These are phyloP conservation scores for Alaudala cheleensis DNA, from an alignment of 2,113 vertebrate species.

Conservation along the genomic window DNA sequence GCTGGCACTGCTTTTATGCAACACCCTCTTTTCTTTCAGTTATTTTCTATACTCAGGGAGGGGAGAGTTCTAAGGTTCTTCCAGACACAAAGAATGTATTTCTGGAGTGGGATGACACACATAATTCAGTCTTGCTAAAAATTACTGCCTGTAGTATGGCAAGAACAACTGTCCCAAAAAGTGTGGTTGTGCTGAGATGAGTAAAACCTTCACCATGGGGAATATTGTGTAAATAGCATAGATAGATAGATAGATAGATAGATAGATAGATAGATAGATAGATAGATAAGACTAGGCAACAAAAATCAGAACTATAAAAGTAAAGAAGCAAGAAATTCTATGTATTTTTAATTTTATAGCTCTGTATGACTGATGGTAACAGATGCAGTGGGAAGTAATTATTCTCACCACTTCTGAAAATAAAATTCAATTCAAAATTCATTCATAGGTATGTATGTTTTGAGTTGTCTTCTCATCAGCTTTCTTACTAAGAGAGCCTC, in stretches of 20 bases:
- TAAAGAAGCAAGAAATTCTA: neutral
- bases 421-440: neutral
- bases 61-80: neutral
- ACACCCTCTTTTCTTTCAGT: neutral
- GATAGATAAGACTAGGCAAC: neutral
- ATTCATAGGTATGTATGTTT: accelerated
- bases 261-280: neutral
- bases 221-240: neutral
- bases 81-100: neutral
- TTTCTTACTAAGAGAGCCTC: neutral
- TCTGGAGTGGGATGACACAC: neutral
- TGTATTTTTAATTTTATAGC: neutral
- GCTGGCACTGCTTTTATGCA: neutral
- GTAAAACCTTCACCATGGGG: neutral
- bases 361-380: neutral
- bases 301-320: neutral
- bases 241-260: neutral
- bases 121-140: neutral
- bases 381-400: neutral
- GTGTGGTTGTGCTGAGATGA: neutral
- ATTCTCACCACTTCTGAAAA: neutral
- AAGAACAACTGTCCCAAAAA: neutral
- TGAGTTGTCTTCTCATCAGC: neutral
- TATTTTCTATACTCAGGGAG: neutral
- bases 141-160: neutral